Base-by-base conservation (phyloP, 2,888 invertebrate genomes). In the Harpalus rubripes region DNA sequence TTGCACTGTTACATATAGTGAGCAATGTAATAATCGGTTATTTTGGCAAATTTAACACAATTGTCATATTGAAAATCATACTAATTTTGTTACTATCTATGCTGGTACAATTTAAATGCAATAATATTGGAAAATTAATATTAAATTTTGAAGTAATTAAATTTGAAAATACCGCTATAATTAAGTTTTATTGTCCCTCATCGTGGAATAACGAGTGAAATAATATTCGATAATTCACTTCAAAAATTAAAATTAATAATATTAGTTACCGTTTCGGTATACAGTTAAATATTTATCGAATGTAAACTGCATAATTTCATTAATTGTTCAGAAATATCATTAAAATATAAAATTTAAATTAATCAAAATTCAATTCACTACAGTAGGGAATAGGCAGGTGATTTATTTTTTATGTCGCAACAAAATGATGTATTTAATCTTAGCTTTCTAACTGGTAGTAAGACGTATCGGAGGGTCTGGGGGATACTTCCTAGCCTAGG, bases 71-170 rank as follows among this genome's bases (percentile, higher is more conserved):
- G 44, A 10, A 5, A 52, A 52, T 52, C 44, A 52, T 52, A 52
- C 44, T 52, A 52, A 52, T 52, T 52, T 52, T 52, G 44, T 52
- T 52, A 52, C 44, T 52, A 52, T 63, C 63, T 63, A 63, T 22
- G 22, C 63, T 12, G 63, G 26, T 18, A 26, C 7, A 0, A 12
- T 63, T 63, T 26, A 63, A 63, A 63, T 63, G 6, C 63, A 63
- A 10, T 63, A 22, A 63, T 63, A 22, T 63, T 22, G 63, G 10
- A 22, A 63, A 63, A 63, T 63, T 63, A 63, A 63, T 63, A 63
- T 26, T 63, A 26, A 63, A 63, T 63, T 22, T 63, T 63, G 63
- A 63, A 26, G 10, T 63, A 63, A 63, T 63, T 63, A 52, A 6
- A 2, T 52, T 59, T 59, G 15, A 15, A 59, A 59, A 59, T 59